Conservation (phyloP, 2,113 vertebrate genomes). For the Caloenas nicobarica region DNA sequence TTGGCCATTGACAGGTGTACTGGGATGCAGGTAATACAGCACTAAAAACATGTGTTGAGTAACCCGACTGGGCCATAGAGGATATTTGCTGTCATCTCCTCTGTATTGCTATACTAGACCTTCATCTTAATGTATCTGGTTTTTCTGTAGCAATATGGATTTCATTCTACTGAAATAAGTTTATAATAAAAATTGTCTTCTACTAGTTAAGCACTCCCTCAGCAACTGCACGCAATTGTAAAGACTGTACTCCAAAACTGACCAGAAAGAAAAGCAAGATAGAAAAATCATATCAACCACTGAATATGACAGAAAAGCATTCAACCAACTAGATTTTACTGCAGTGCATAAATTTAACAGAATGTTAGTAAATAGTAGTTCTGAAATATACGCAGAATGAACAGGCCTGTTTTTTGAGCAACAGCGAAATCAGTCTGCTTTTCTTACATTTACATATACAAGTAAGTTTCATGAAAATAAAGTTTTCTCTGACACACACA, state of each 20-base stretch:
- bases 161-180: background rate
- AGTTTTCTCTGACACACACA: background rate
- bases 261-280: background rate
- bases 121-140: fast-evolving
- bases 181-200: background rate
- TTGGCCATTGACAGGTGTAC: background rate
- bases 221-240: fast-evolving
- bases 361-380: background rate
- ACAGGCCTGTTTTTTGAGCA: background rate
- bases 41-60: background rate
- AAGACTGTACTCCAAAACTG: background rate
- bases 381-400: background rate
- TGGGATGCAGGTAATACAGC: background rate
- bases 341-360: background rate
- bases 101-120: background rate
- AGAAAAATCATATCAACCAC: background rate
- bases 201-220: background rate
- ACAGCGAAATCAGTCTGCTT: background rate
- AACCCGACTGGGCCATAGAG: background rate
- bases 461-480: background rate
- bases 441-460: background rate
- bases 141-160: background rate
- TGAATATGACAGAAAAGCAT: background rate
- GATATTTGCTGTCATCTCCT: background rate
- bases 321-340: background rate